Percentiles rank a stretch among this genome's conserved stretches.
Evolutionary conservation across 2,888 invertebrate species (phyloP).

Genomic region (Philopedon plagiatum): DNA sequence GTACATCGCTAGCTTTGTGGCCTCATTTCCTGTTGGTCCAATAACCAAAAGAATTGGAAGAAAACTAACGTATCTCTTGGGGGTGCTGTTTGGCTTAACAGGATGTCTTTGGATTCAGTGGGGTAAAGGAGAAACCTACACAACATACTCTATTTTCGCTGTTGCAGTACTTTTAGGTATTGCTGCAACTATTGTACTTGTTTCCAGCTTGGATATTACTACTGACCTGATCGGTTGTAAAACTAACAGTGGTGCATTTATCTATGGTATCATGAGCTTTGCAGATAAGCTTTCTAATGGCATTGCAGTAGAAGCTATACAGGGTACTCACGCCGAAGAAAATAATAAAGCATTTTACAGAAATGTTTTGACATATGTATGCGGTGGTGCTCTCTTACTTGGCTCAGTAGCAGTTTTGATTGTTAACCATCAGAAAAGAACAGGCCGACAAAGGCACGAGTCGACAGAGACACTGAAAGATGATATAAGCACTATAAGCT

Average conservation of each 20-base stretch:
- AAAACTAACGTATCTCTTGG: conserved; percentile 80
- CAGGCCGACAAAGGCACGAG: conserved; percentile 8
- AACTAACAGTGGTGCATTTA: conserved; percentile 88
- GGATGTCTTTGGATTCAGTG: conserved; percentile 82
- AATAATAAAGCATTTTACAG: conserved; percentile 70
- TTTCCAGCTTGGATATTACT: conserved; percentile 88
- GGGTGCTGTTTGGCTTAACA: conserved; percentile 75
- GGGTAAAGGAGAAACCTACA: conserved; percentile 70
- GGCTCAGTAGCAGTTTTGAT: conserved; percentile 68
- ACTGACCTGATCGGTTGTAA: conserved; percentile 89
- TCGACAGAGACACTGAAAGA: conserved; percentile 4
- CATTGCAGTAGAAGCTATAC: conserved; percentile 84
- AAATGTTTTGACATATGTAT: conserved; percentile 72
- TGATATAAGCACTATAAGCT: conserved; percentile 20
- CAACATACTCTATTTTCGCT: conserved; percentile 77
- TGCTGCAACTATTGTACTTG: conserved; percentile 86
- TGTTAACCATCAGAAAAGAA: conserved; percentile 42
- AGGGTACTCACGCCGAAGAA: conserved; percentile 73
- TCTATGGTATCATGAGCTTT: conserved; percentile 85
- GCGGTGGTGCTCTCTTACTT: conserved; percentile 72
- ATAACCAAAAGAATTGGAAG: conserved; percentile 77
- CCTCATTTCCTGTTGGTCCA: conserved; percentile 80
- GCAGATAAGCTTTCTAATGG: conserved; percentile 93
- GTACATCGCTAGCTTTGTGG: conserved; percentile 85
- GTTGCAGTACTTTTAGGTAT: conserved; percentile 83